A percentile compares a stretch with the other conserved stretches of the same genome.
These are phyloP conservation scores for Potorous gilbertii DNA, from an alignment of 2,797 vertebrate genomes.

Conservation along the genomic window DNA sequence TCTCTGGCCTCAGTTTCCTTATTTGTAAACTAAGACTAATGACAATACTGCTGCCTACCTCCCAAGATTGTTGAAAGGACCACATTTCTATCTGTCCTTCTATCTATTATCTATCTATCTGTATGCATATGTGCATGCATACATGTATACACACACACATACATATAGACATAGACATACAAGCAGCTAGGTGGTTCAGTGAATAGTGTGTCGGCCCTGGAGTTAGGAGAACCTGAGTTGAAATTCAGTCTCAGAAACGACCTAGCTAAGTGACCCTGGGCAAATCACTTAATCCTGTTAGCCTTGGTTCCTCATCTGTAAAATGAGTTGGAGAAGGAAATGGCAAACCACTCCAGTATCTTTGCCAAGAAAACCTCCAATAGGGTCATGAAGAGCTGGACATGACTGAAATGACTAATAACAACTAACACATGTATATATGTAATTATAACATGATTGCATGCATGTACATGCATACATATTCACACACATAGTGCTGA, in stretches of 20 bases:
- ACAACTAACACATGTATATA: background rate
- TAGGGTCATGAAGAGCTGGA: background rate
- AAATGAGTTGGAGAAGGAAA: background rate
- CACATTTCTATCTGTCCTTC: too few species aligned
- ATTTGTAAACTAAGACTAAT: background rate
- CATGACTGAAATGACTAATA: background rate
- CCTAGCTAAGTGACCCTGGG: too few species aligned
- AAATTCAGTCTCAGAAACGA: too few species aligned
- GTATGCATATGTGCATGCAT: rapidly evolving
- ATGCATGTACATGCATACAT: too few species aligned
- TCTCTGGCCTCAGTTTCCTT: background rate
- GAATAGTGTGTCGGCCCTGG: too few species aligned
- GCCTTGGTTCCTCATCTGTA: too few species aligned
- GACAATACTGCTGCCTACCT: background rate
- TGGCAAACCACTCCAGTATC: background rate
- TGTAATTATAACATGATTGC: background rate
- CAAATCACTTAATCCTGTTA: too few species aligned
- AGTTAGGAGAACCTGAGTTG: too few species aligned
- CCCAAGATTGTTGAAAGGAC: background rate
- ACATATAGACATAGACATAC: too few species aligned
- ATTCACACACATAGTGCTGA: background rate
- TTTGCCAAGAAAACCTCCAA: background rate
- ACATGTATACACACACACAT: too few species aligned
- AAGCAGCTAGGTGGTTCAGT: too few species aligned
- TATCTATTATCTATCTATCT: too few species aligned